These are phyloP conservation scores for Entelurus aequoreus DNA, from an alignment of 2,113 vertebrate species.

Conservation along the genomic window DNA sequence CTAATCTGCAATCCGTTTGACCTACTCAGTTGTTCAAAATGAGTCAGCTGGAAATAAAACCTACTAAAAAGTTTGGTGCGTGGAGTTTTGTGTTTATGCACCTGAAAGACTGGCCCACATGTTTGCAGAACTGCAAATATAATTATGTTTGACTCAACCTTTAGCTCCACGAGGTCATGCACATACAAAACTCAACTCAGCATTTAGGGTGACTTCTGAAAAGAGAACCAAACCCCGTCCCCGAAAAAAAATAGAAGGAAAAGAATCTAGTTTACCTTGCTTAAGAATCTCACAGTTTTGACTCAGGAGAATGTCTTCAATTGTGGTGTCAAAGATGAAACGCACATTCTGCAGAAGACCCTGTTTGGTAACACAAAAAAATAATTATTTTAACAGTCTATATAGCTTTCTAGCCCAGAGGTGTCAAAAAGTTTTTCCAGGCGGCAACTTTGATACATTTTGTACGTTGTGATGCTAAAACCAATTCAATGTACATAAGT, in stretches of 20 bases:
- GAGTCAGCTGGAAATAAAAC: conserved; percentile 11
- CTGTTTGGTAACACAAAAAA: conserved; percentile 60
- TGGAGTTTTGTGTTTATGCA: conserved; percentile 26
- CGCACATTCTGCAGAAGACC: conserved; percentile 88
- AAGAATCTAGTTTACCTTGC: conserved; percentile 70
- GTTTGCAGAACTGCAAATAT: conserved; percentile 36
- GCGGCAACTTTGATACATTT: too few species aligned
- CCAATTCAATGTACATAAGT: too few species aligned
- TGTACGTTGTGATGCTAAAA: too few species aligned
- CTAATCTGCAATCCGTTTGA: conserved; percentile 38
- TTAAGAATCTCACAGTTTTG: conserved; percentile 83
- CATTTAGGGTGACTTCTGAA: background rate
- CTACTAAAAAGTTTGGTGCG: conserved; percentile 31
- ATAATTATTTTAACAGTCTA: background rate
- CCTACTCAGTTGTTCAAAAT: conserved; percentile 31
- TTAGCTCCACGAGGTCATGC: conserved; percentile 23
- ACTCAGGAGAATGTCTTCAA: conserved; percentile 82
- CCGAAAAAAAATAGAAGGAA: background rate
- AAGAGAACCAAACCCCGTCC: background rate
- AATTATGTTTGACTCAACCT: conserved; percentile 41
- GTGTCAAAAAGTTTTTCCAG: too few species aligned
- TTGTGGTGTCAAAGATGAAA: conserved; percentile 81
- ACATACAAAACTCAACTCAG: conserved; percentile 7
- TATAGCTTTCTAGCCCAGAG: background rate
- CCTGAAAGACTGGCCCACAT: conserved; percentile 47